These are phyloP conservation scores for Lates japonicus DNA, from an alignment of 2,797 vertebrate species.

Conservation along the genomic window DNA sequence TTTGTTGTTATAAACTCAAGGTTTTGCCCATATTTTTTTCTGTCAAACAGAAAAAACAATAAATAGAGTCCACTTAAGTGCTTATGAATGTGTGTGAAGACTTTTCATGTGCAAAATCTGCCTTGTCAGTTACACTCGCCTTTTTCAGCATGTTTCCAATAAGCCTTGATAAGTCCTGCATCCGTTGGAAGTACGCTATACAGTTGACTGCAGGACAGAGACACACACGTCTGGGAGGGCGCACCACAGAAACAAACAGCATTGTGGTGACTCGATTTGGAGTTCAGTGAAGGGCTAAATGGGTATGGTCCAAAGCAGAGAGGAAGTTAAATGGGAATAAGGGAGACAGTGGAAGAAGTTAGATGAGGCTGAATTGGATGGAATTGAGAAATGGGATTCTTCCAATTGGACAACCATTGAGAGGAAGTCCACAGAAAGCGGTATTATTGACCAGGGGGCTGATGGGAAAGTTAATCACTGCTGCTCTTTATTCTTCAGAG, in stretches of 20 bases:
- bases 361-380: constrained; percentile 20
- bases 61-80: not conserved
- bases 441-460: constrained; percentile 42
- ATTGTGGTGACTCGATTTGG: constrained; percentile 8
- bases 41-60: not conserved
- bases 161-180: not conserved
- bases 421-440: constrained; percentile 33
- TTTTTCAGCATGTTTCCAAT: not conserved
- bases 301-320: constrained; percentile 20
- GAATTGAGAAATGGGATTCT: constrained; percentile 43
- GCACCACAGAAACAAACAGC: constrained; percentile 12
- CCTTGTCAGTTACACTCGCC: not conserved
- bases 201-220: not conserved
- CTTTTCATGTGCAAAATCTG: constrained; percentile 1
- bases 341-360: constrained; percentile 8
- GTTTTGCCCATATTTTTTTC: not conserved
- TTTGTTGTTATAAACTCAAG: constrained; percentile 12
- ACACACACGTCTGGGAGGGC: constrained; percentile 7
- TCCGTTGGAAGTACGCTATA: not conserved
- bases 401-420: constrained; percentile 33
- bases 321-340: constrained; percentile 32
- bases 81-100: not conserved
- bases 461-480: constrained; percentile 66
- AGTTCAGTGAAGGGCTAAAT: constrained; percentile 53
- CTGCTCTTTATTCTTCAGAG: constrained; percentile 46